Conservation (phyloP, 2,888 invertebrate genomes). For the Sacculina carcini region DNA sequence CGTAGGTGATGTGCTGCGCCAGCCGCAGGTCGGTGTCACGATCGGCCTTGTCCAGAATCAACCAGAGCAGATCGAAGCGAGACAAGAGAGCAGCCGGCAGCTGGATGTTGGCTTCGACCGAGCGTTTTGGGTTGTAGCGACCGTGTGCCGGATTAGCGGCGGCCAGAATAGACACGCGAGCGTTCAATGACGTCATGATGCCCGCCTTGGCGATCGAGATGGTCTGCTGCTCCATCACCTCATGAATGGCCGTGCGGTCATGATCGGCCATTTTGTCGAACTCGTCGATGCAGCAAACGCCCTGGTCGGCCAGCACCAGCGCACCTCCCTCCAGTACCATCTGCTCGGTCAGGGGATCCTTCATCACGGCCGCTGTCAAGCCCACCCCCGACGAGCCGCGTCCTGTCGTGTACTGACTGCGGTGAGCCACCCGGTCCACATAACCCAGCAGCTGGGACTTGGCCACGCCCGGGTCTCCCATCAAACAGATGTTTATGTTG, state of each 20-base stretch:
- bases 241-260: conserved; percentile 86
- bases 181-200: conserved; percentile 93
- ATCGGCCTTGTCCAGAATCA: conserved; percentile 54
- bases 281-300: conserved; percentile 93
- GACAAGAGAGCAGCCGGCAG: conserved; percentile 89
- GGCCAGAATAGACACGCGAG: conserved; percentile 84
- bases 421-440: conserved; percentile 70
- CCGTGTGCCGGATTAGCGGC: conserved; percentile 98
- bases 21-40: conserved; percentile 42
- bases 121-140: conserved; percentile 79
- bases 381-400: conserved; percentile 96
- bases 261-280: conserved; percentile 97
- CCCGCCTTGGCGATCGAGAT: conserved; percentile 98
- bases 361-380: conserved; percentile 90
- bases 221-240: conserved; percentile 99
- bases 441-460: conserved; percentile 89
- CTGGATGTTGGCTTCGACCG: conserved; percentile 91
- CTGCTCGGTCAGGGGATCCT: conserved; percentile 88
- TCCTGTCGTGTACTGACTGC: conserved; percentile 88
- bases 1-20: conserved; percentile 91
- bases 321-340: conserved; percentile 95
- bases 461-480: conserved; percentile 99
- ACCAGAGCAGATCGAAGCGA: conserved; percentile 83
- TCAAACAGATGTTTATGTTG: conserved; percentile 87
- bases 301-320: conserved; percentile 71